Base-by-base conservation (phyloP, 2,888 invertebrate genomes). In the Melieria crassipennis region DNA sequence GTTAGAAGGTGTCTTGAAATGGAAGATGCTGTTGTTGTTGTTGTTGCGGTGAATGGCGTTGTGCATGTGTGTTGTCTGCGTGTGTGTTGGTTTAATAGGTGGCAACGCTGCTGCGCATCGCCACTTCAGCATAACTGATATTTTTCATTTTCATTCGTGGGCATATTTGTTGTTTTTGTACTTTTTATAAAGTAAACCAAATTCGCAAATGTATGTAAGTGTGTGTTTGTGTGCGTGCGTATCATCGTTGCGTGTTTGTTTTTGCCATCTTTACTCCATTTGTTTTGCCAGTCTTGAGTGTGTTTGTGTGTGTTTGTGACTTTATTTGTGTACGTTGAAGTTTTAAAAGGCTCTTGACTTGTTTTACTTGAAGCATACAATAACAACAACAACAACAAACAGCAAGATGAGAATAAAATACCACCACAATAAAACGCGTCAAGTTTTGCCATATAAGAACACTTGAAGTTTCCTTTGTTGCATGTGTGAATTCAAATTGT, bases 51-150 rank as follows among this genome's bases (percentile, higher is more conserved):
- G 45, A n/a, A 13, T n/a, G 13, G 11, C 16, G 7, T 10, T 16
- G 11, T 30, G n/a, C n/a, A n/a, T 45, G 13, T n/a, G 3, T 43
- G 57, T 42, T 30, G 60, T 13, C 1, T 7, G 43, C 7, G n/a
- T 50, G 5, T 42, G 42, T 50, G 46, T 13, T 46, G 61, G 45
- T 10, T 6, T 45, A 11, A n/a, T 11, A 13, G 61, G 43, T 61
- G 45, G 11, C 46, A 61, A 45, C 6, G n/a, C 43, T 13, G 68
- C 71, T 58, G 69, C 68, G 72, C 72, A 74, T 74, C 70, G 75
- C 72, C 76, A 78, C 79, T 79, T 77, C 71, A 79, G 71, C 74
- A 76, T 75, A 79, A 76, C 79, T 78, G 78, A 73, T 74, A 63
- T 69, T 72, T 68, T 60, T 60, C 43, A n/a, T 3, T 60, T 60